Percentiles rank a stretch among this genome's conserved stretches.
Conservation (phyloP, 1,140 invertebrate species). For the Listronotus bonariensis region DNA sequence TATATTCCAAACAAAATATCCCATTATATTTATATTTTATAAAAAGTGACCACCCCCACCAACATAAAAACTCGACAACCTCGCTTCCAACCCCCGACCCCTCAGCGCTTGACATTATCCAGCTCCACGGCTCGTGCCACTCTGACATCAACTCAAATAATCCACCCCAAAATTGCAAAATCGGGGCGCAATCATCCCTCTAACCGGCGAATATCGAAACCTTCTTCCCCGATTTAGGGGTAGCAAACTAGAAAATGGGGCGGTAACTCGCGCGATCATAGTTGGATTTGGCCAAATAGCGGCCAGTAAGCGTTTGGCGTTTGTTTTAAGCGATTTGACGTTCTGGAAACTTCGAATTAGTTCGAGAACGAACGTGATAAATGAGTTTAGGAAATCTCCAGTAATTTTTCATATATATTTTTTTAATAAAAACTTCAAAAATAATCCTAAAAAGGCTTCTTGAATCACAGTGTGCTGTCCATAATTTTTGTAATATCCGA, state of each 20-base stretch:
- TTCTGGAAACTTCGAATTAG: conserved; percentile 4
- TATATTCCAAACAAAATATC: no score
- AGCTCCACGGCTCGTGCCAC: conserved; percentile 6
- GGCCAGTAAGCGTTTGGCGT: conserved; percentile 43
- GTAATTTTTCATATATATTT: no score
- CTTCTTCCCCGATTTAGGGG: conserved; percentile 49
- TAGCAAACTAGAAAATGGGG: conserved; percentile 46
- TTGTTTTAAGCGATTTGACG: conserved; percentile 35
- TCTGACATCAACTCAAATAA: conserved; percentile 14
- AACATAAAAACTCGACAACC: conserved; percentile 12
- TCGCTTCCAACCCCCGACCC: neutral
- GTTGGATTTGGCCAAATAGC: conserved; percentile 29
- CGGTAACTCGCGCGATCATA: conserved; percentile 38
- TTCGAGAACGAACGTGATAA: neutral
- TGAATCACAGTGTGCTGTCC: no score
- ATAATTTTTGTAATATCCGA: no score
- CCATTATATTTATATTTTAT: no score
- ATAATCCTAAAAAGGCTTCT: no score
- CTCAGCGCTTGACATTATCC: neutral
- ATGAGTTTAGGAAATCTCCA: no score
- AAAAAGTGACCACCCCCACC: no score
- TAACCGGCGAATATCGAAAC: conserved; percentile 40
- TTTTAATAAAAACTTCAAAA: no score
- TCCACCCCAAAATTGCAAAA: conserved; percentile 35
- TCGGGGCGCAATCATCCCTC: conserved; percentile 29